Evolutionary conservation across 2,888 invertebrate species (phyloP), one percentile per base, ranked within the genome.

Genomic region (Oxycera nigricornis): DNA sequence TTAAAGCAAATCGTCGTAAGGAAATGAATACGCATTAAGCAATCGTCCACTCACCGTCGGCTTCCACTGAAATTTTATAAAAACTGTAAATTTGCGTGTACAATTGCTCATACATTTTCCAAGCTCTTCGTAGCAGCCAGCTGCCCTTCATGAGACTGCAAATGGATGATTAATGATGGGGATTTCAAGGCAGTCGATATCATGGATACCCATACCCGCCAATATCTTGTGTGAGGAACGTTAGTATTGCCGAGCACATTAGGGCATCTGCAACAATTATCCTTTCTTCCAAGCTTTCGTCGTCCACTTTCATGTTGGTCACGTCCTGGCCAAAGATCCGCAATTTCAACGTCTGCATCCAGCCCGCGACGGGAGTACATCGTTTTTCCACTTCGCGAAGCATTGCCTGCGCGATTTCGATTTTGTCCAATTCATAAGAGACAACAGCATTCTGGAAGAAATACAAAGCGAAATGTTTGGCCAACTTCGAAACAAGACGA

Each of bases 391-490:
- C 88, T 77, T 90, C 89, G 77, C 88, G 88, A 39, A 91, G 82
- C 7, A 87, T 84, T 72, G 86, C 82, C 76, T 88, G 84, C 1
- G 91, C 90, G 77, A 87, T 84, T 28, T 86, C 86, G 28, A 91
- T 85, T 82, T 90, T 90, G 46, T 90, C 90, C 22, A 91, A 90
- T 82, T 91, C 91, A 81, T 90, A 91, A 9, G 90, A 90, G 89
- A 91, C 90, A 68, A 91, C 80, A 0, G 91, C 91, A 84, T 91
- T 90, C 91, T 91, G 79, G 57, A 84, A 83, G 73, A 68, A 73
- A 77, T n/a, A n/a, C n/a, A n/a, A n/a, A n/a, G n/a, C n/a, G n/a
- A n/a, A n/a, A n/a, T n/a, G n/a, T n/a, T n/a, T n/a, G n/a, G n/a
- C n/a, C n/a, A n/a, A n/a, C n/a, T n/a, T n/a, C n/a, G n/a, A n/a